Evolutionary conservation across 2,888 invertebrate species (phyloP), one percentile per base, ranked within the genome.

Genomic region (Diaprepes abbreviatus): DNA sequence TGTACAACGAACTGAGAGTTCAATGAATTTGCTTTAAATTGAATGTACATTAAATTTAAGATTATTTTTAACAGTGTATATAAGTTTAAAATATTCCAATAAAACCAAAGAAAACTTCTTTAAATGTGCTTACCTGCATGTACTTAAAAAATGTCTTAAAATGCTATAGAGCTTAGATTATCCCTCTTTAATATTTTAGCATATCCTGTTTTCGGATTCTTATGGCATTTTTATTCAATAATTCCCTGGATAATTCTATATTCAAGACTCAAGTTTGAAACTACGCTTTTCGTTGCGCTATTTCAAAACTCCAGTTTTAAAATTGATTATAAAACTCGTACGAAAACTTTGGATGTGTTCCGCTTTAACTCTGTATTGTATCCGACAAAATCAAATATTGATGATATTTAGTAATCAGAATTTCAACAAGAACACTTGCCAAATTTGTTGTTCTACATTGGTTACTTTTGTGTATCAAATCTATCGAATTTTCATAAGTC

Each of bases 311-410:
- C 64, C 31, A 64, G 54, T 64, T 64, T 64, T 64, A 64, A 64
- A 64, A 64, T 64, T 64, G 64, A 64, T 64, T 64, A 64, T 40
- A 64, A 54, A 64, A 64, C 54, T 64, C 43, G 50, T 24, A 52
- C 21, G 64, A 54, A 58, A 64, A 64, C 54, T 64, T 64, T 40
- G 28, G 24, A 55, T 55, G 54, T 64, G 50, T 64, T 64, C 64
- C 17, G 35, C 64, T 64, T 55, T 43, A 62, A 48, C 24, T 63
- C 38, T 50, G 63, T 64, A 64, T 64, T 64, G 64, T 64, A 36
- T 31, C 35, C 35, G 33, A 19, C 19, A 50, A 50, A 62, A 59
- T 59, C 59, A 59, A 59, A 36, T 62, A 62, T 62, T 62, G 60
- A 62, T 62, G 36, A 50, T 36, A 45, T 62, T 62, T 62, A 62